Percentiles rank a stretch among this genome's conserved stretches.
These are phyloP conservation scores for Xyliphius kryptos DNA, from an alignment of 2,113 vertebrate genomes.

Conservation along the genomic window DNA sequence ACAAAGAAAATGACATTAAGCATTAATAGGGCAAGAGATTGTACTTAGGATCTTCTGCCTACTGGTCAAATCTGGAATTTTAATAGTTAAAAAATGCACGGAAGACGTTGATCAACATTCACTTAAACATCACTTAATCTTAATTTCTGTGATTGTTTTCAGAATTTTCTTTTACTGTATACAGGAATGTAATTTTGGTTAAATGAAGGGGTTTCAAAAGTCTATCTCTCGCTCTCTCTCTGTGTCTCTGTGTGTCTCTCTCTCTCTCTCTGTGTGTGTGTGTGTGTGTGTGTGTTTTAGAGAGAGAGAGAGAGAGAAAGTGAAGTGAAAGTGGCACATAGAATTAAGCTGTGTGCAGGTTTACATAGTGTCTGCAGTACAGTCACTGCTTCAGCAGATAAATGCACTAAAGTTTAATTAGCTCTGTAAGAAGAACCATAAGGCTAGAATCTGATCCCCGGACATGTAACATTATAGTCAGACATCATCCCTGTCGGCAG, in stretches of 20 bases:
- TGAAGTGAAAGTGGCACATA: neutral
- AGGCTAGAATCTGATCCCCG: conserved; percentile 76
- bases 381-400: conserved; percentile 47
- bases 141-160: too few species aligned
- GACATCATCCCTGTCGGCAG: conserved; percentile 66
- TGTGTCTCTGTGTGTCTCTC: neutral
- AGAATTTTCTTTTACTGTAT: too few species aligned
- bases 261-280: conserved; percentile 1
- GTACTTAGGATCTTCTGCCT: too few species aligned
- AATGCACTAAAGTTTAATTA: conserved; percentile 80
- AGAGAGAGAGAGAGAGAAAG: conserved; percentile 1
- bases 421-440: conserved; percentile 64
- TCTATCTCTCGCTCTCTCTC: too few species aligned
- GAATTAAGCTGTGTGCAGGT: neutral
- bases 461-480: conserved; percentile 78
- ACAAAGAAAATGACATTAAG: too few species aligned
- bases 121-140: too few species aligned
- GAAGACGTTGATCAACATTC: too few species aligned
- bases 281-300: conserved; percentile 14
- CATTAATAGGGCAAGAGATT: too few species aligned
- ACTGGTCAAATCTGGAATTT: too few species aligned
- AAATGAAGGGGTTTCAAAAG: too few species aligned
- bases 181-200: too few species aligned
- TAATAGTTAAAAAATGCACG: too few species aligned
- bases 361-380: conserved; percentile 11